A percentile compares a stretch with the other conserved stretches of the same genome.
phyloP scores from a whole-genome alignment of 2,888 invertebrate genomes.

The Nemoura dubitans region DNA sequence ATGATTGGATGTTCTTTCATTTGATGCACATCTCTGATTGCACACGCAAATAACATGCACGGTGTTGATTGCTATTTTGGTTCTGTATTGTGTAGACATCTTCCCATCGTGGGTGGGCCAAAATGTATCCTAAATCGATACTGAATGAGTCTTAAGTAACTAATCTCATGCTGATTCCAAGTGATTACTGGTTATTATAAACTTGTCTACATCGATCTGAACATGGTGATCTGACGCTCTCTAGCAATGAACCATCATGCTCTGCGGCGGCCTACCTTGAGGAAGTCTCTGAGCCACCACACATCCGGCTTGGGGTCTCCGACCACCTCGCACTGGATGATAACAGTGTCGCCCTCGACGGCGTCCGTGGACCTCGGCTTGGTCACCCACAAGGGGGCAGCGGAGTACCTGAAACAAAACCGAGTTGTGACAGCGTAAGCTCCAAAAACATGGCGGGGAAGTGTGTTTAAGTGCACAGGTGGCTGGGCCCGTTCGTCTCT shows the following conservation, averaged over 20 bases:
- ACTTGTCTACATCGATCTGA: neutral
- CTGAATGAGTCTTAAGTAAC: neutral
- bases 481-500: no score
- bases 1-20: neutral
- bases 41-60: neutral
- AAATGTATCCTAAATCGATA: neutral
- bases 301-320: conserved; percentile 91
- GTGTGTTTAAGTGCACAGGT: neutral
- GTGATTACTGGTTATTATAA: neutral
- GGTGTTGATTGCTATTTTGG: neutral
- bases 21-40: neutral
- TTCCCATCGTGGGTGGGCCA: neutral
- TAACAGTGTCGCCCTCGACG: conserved; percentile 85
- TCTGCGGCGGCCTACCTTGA: conserved; percentile 72
- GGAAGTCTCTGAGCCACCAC: conserved; percentile 85
- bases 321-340: conserved; percentile 87
- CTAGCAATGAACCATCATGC: neutral
- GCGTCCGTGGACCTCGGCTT: conserved; percentile 86
- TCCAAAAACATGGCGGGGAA: neutral
- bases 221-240: neutral
- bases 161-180: neutral
- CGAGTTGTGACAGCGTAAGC: neutral
- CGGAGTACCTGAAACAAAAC: conserved; percentile 73
- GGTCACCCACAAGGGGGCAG: conserved; percentile 82
- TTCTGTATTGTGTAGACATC: neutral